These are phyloP conservation scores for Drosophila arawakana DNA, from an alignment of 1,140 invertebrate species.

Conservation along the genomic window DNA sequence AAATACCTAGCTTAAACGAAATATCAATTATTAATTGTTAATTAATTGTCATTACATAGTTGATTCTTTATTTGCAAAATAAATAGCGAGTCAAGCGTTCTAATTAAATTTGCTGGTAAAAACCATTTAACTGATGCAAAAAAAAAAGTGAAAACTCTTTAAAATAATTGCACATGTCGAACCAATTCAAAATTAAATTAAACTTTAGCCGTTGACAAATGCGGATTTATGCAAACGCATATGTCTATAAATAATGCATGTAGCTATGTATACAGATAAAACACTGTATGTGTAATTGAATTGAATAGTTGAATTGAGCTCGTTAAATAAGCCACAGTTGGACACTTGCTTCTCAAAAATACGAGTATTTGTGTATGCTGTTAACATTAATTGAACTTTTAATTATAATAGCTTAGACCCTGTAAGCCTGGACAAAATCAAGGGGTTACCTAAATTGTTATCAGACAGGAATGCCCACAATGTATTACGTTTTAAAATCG, in stretches of 20 bases:
- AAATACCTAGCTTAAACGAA: conserved; percentile 8
- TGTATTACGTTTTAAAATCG: too few species aligned
- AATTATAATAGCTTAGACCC: conserved; percentile 6
- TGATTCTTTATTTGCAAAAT: conserved; percentile 23
- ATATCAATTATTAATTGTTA: conserved; percentile 5
- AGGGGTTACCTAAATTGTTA: neutral
- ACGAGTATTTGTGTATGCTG: neutral
- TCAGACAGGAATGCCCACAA: too few species aligned
- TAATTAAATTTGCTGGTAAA: neutral
- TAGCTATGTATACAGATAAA: conserved; percentile 15
- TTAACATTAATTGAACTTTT: conserved; percentile 1
- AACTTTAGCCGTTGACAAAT: conserved; percentile 21
- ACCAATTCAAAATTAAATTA: conserved; percentile 62
- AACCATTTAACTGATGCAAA: neutral
- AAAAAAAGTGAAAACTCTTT: conserved; percentile 1
- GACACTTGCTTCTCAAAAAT: neutral
- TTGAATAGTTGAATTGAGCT: neutral
- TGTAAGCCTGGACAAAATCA: neutral
- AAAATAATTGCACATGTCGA: conserved; percentile 24
- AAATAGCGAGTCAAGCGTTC: neutral
- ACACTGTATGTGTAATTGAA: neutral
- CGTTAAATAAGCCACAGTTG: neutral
- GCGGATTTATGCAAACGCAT: conserved; percentile 6
- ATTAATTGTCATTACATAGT: conserved; percentile 6
- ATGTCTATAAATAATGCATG: neutral